A percentile compares a stretch with the other conserved stretches of the same genome.
Evolutionary conservation across 2,888 invertebrate genomes (phyloP).

Genomic region (Dermolepida albohirtum): DNA sequence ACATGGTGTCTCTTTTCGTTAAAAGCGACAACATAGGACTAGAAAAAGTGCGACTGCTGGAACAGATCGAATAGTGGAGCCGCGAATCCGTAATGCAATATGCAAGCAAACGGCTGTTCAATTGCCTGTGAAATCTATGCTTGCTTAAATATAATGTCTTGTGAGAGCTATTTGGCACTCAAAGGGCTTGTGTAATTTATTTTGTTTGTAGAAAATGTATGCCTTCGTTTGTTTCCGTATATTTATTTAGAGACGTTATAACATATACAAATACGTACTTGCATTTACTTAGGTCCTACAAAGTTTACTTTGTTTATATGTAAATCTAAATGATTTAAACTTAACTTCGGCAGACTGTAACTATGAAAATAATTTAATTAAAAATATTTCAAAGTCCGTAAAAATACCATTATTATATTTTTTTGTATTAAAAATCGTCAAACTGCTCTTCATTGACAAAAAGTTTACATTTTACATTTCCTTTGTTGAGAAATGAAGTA

Average conservation of each 20-base stretch:
- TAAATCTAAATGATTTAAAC: too few species aligned
- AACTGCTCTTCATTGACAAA: too few species aligned
- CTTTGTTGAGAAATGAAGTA: too few species aligned
- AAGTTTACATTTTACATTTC: too few species aligned
- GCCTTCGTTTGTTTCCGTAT: slow-evolving; percentile 21
- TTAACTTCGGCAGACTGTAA: too few species aligned
- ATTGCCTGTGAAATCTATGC: slow-evolving; percentile 52
- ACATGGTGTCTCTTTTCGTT: too few species aligned
- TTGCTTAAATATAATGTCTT: slow-evolving; percentile 48
- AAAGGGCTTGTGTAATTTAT: slow-evolving; percentile 27
- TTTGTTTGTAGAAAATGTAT: slow-evolving; percentile 20
- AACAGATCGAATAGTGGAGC: slow-evolving; percentile 26
- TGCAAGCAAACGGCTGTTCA: slow-evolving; percentile 48
- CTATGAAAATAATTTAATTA: too few species aligned
- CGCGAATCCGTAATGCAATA: slow-evolving; percentile 45
- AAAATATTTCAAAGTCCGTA: too few species aligned
- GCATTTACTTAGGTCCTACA: too few species aligned
- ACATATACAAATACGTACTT: background rate
- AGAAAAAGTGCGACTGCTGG: slow-evolving; percentile 1
- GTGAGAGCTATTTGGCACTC: slow-evolving; percentile 48
- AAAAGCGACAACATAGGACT: slow-evolving; percentile 12
- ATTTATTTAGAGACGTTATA: slow-evolving; percentile 6
- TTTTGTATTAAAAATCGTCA: too few species aligned
- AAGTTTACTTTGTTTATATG: too few species aligned
- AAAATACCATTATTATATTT: too few species aligned